These are phyloP conservation scores for Eretmochelys imbricata DNA, from an alignment of 2,113 vertebrate species.

Conservation along the genomic window DNA sequence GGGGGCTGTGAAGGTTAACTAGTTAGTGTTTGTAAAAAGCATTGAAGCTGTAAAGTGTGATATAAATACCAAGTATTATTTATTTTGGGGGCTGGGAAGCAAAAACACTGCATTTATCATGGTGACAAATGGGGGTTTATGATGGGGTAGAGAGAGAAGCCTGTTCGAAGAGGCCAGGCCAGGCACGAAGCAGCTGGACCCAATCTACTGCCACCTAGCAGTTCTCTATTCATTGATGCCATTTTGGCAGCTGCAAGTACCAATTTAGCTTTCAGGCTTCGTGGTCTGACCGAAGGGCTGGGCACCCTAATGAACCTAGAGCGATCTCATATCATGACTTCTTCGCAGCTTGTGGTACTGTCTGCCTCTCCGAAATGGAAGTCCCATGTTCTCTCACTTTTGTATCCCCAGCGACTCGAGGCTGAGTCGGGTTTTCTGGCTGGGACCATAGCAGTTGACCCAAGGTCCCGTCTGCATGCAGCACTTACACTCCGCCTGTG, in stretches of 20 bases:
- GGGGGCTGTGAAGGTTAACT: accelerated
- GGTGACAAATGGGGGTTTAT: not conserved
- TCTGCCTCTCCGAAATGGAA: not conserved
- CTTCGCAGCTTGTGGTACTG: not conserved
- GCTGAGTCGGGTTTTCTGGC: not conserved
- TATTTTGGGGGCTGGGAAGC: not conserved
- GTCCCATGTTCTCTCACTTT: not conserved
- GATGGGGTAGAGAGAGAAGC: not conserved
- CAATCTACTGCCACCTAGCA: not conserved
- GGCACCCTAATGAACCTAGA: not conserved
- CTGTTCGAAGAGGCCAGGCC: not conserved
- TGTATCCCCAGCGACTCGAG: not conserved
- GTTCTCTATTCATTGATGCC: not conserved
- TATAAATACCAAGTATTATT: not conserved
- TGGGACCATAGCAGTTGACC: not conserved
- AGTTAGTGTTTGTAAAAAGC: not conserved
- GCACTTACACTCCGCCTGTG: not conserved
- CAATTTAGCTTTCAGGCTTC: not conserved
- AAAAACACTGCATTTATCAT: not conserved
- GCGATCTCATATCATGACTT: not conserved
- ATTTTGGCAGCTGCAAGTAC: accelerated
- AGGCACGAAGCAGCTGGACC: not conserved
- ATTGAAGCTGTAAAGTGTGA: not conserved
- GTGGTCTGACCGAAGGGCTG: not conserved
- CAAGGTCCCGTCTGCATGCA: not conserved